Conservation (phyloP, 2,888 invertebrate species). For the Synergus gifuensis region DNA sequence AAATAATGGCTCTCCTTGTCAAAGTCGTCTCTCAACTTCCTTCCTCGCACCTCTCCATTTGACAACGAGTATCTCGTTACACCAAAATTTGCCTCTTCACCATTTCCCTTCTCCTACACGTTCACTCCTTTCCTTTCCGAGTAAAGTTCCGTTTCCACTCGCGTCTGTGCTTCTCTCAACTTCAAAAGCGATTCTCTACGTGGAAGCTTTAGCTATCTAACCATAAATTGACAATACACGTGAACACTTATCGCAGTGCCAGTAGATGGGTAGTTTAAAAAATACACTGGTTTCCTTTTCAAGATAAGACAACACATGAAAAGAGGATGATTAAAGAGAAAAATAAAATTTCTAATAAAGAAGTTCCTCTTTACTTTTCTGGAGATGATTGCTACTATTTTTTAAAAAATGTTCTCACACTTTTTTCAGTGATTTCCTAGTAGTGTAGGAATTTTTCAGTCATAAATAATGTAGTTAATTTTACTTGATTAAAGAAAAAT, state of each 20-base stretch:
- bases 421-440: neutral
- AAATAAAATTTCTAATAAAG: neutral
- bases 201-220: conserved; percentile 45
- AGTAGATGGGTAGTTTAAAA: neutral
- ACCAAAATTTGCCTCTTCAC: neutral
- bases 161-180: conserved; percentile 23
- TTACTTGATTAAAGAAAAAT: neutral
- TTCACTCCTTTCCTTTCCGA: neutral
- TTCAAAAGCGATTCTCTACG: conserved; percentile 29
- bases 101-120: conserved; percentile 31
- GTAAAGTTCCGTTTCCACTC: conserved; percentile 22
- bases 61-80: conserved; percentile 59
- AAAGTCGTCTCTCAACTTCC: conserved; percentile 27
- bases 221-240: conserved; percentile 24
- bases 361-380: neutral
- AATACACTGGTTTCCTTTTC: conserved; percentile 1
- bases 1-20: neutral
- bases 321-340: neutral
- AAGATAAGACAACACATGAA: neutral
- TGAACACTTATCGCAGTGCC: conserved; percentile 13
- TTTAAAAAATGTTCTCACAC: neutral
- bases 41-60: conserved; percentile 69
- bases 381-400: neutral
- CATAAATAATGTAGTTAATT: neutral
- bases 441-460: neutral